Conservation (phyloP, 1,140 invertebrate genomes). For the Periplaneta americana region DNA sequence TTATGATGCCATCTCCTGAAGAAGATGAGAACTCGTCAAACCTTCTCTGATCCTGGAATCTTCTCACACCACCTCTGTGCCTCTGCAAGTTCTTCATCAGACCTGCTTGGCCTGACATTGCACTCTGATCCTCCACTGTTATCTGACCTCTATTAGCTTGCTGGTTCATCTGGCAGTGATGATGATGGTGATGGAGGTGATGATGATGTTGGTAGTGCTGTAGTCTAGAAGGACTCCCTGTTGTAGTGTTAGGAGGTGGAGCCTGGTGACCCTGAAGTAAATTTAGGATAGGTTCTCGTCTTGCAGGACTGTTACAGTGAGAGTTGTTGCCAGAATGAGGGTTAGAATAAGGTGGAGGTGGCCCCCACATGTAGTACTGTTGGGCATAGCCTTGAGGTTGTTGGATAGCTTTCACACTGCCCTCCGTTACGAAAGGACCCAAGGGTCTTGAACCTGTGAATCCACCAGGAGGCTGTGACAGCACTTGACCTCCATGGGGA, state of each 20-base stretch:
- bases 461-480: not conserved
- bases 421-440: constrained; percentile 8
- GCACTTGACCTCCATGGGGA: not conserved
- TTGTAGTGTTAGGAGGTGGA: not conserved
- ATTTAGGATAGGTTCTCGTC: constrained; percentile 29
- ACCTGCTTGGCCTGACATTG: not conserved
- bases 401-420: constrained; percentile 5
- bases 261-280: not conserved
- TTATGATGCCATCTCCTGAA: not conserved
- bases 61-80: not conserved
- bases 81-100: not conserved
- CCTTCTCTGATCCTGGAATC: constrained; percentile 4
- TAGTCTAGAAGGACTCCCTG: constrained; percentile 1
- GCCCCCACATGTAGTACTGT: constrained; percentile 53
- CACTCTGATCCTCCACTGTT: constrained; percentile 21
- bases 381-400: not conserved
- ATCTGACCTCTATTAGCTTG: not conserved
- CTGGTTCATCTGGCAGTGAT: constrained; percentile 27
- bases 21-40: constrained; percentile 12
- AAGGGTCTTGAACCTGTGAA: not conserved
- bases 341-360: constrained; percentile 68
- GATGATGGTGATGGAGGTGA: constrained; percentile 32
- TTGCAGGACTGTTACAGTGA: constrained; percentile 50
- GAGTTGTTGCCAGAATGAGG: constrained; percentile 31
- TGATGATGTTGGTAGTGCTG: constrained; percentile 33